Evolutionary conservation across 1,140 invertebrate species (phyloP).

Genomic region (Venustaconcha ellipsiformis): DNA sequence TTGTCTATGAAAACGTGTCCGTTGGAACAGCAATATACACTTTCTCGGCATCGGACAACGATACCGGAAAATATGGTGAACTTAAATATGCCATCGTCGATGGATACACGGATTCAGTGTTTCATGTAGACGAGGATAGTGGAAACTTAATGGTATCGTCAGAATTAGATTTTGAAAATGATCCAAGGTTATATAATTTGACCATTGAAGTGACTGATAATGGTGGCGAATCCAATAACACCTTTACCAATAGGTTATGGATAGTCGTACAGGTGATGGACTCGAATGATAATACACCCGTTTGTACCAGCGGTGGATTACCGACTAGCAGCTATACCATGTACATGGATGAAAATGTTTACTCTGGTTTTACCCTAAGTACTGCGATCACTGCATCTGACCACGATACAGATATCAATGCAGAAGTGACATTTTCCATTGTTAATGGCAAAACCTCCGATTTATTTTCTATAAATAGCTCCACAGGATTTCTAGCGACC

Average conservation of each 20-base stretch:
- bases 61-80: slow-evolving; percentile 36
- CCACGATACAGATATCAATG: slow-evolving; percentile 38
- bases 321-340: slow-evolving; percentile 19
- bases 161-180: slow-evolving; percentile 45
- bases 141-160: slow-evolving; percentile 35
- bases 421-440: slow-evolving; percentile 28
- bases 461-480: slow-evolving; percentile 20
- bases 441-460: slow-evolving; percentile 16
- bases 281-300: slow-evolving; percentile 80
- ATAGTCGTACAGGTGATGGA: slow-evolving; percentile 72
- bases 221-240: slow-evolving; percentile 5
- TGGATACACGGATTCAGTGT: slow-evolving; percentile 23
- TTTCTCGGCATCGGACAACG: not conserved
- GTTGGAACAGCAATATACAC: too few species aligned
- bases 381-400: slow-evolving; percentile 31
- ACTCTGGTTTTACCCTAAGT: not conserved
- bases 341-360: slow-evolving; percentile 26
- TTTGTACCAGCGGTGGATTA: not conserved
- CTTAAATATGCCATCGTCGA: slow-evolving; percentile 30
- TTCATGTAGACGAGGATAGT: slow-evolving; percentile 32
- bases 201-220: slow-evolving; percentile 32
- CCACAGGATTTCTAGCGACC: slow-evolving; percentile 16
- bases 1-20: too few species aligned
- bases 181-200: slow-evolving; percentile 28
- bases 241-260: too few species aligned